These are phyloP conservation scores for Pampusana beccarii DNA, from an alignment of 2,113 vertebrate genomes.

Conservation along the genomic window DNA sequence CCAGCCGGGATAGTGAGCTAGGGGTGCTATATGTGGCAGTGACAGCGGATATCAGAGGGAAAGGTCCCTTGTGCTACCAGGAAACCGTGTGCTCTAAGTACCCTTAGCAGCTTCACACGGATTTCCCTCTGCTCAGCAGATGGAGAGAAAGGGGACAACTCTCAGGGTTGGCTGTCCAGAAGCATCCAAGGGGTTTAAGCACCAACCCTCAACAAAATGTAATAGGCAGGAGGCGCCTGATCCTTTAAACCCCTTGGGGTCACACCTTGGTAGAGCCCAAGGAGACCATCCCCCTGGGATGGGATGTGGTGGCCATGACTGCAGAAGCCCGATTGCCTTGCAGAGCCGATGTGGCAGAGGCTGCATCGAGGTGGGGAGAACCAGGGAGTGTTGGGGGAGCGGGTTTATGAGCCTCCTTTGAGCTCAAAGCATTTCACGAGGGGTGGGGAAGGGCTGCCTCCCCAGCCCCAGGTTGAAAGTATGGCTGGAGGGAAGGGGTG, in stretches of 20 bases:
- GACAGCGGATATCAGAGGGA: neutral
- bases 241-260: neutral
- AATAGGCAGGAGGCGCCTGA: neutral
- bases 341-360: rapidly evolving
- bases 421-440: neutral
- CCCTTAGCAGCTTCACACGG: neutral
- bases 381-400: rapidly evolving
- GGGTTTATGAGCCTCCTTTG: neutral
- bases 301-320: too few relatives aligned
- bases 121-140: neutral
- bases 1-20: neutral
- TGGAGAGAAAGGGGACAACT: neutral
- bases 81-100: neutral
- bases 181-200: neutral
- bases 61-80: neutral
- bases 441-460: neutral
- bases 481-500: conserved; percentile 40
- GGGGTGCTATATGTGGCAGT: rapidly evolving
- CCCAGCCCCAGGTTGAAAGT: neutral
- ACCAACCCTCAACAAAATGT: neutral
- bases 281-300: neutral
- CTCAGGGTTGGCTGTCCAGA: neutral
- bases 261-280: neutral
- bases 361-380: rapidly evolving
- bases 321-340: neutral